Evolutionary conservation across 2,113 vertebrate species (phyloP).

Genomic region (Lamprotornis superbus): DNA sequence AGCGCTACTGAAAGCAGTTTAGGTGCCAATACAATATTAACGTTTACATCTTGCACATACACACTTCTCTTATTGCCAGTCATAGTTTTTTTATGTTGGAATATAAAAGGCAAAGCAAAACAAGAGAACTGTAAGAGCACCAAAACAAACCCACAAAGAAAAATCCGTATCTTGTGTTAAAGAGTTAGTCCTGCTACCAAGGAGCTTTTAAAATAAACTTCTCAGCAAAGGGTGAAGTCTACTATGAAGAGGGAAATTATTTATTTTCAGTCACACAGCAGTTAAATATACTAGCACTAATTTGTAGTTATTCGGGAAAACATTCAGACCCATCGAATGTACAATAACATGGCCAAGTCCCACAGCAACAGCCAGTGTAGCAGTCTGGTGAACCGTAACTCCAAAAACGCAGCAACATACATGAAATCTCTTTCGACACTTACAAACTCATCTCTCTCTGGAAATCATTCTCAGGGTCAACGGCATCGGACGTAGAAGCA

Average conservation of each 20-base stretch:
- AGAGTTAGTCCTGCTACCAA: not conserved
- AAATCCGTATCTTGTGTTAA: not conserved
- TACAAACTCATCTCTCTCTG: constrained; percentile 97
- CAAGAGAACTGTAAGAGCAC: not conserved
- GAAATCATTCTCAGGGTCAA: constrained; percentile 90
- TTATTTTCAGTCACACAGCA: not conserved
- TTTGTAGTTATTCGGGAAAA: not conserved
- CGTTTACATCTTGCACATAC: rapidly evolving
- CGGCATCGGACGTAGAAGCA: not conserved
- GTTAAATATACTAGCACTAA: not conserved
- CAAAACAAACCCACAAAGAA: not conserved
- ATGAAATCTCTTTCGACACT: constrained; percentile 38
- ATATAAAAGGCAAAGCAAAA: not conserved
- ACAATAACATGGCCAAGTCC: not conserved
- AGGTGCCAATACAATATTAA: not conserved
- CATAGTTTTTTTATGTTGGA: not conserved
- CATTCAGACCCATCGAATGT: not conserved
- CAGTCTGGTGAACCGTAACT: rapidly evolving
- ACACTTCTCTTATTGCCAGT: not conserved
- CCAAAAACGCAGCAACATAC: rapidly evolving
- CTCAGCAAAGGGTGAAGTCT: not conserved
- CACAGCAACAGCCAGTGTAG: rapidly evolving
- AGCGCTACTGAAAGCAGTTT: not conserved
- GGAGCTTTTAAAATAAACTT: not conserved
- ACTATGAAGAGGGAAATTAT: not conserved